A percentile compares a stretch with the other conserved stretches of the same genome.
These are phyloP conservation scores for Balearica regulorum DNA, from an alignment of 2,797 vertebrate species.

Conservation along the genomic window DNA sequence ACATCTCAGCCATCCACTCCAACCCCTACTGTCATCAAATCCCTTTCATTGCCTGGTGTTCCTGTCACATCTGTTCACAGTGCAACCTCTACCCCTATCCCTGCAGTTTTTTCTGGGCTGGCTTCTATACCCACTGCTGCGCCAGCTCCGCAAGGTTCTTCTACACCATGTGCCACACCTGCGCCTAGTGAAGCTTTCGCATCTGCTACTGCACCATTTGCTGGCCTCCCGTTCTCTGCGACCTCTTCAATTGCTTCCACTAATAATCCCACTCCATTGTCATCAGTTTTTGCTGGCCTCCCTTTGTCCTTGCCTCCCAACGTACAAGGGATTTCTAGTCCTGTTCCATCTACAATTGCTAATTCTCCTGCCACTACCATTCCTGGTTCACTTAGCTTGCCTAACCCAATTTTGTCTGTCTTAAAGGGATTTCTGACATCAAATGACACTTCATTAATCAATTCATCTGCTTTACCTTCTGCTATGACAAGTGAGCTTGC, in stretches of 20 bases:
- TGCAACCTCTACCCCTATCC: slow-evolving; percentile 69
- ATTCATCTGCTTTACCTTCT: slow-evolving; percentile 67
- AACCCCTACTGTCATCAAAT: slow-evolving; percentile 86
- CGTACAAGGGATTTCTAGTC: slow-evolving; percentile 72
- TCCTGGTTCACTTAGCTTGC: slow-evolving; percentile 72
- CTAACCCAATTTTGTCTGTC: slow-evolving; percentile 76
- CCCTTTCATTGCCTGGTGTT: slow-evolving; percentile 74
- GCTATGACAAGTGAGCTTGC: slow-evolving; percentile 76
- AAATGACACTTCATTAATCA: slow-evolving; percentile 78
- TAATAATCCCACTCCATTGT: slow-evolving; percentile 66
- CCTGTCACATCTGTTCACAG: slow-evolving; percentile 66
- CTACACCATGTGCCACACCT: slow-evolving; percentile 78
- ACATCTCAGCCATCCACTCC: slow-evolving; percentile 78
- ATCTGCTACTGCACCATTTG: slow-evolving; percentile 74
- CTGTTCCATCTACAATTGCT: slow-evolving; percentile 65
- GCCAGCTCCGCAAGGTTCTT: slow-evolving; percentile 50
- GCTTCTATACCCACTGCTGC: slow-evolving; percentile 76
- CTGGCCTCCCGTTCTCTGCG: slow-evolving; percentile 77
- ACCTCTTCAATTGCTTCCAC: slow-evolving; percentile 61
- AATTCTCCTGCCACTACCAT: slow-evolving; percentile 72
- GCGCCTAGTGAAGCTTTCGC: slow-evolving; percentile 75
- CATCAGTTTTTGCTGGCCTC: slow-evolving; percentile 74
- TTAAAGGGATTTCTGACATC: slow-evolving; percentile 82
- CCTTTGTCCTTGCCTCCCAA: slow-evolving; percentile 72
- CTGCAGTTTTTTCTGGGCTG: slow-evolving; percentile 85